Percentiles rank a stretch among this genome's conserved stretches.
phyloP scores from a whole-genome alignment of 2,113 vertebrate genomes.

The Ovis aries region ARS-UI_Ramb_v3.0 NC_056056.1:17408001-17408500 shows the following conservation, averaged over 20 bases:
- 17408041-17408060: neutral
- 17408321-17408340: neutral
- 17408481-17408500: neutral
- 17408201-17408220: neutral
- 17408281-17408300: neutral
- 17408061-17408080: neutral
- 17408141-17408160: neutral
- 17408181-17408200: neutral
- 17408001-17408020: neutral
- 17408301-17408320: accelerated
- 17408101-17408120: neutral
- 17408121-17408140: neutral
- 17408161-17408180: neutral
- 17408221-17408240: neutral
- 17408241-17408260: neutral
- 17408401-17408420: neutral
- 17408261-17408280: neutral
- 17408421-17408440: neutral
- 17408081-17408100: neutral
- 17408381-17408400: neutral
- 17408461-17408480: neutral
- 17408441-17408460: neutral
- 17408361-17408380: too few species aligned
- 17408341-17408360: too few species aligned
- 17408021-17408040: neutral